These are phyloP conservation scores for Habropoda laboriosa DNA, from an alignment of 1,140 invertebrate genomes.

Conservation along the genomic window DNA sequence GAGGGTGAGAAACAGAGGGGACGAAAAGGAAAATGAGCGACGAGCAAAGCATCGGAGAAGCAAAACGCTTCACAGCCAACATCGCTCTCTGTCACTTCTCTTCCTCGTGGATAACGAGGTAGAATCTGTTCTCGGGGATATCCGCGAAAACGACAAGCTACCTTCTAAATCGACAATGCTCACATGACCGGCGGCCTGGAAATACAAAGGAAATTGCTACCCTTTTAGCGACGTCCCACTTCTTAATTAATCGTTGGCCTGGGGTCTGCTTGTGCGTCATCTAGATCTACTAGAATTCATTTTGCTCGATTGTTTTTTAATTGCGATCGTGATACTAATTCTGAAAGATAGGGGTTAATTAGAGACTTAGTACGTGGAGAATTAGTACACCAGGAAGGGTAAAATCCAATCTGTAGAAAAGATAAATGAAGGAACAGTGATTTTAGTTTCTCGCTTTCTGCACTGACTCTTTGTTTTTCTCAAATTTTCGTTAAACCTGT, in stretches of 20 bases:
- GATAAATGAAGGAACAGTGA: too few relatives aligned
- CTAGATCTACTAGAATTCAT: too few relatives aligned
- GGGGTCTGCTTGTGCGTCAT: neutral
- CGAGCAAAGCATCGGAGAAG: neutral
- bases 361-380: too few relatives aligned
- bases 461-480: too few relatives aligned
- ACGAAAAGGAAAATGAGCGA: conserved; percentile 28
- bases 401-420: too few relatives aligned
- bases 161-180: conserved; percentile 20
- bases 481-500: too few relatives aligned
- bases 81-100: conserved; percentile 38
- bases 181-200: neutral
- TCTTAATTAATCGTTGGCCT: neutral
- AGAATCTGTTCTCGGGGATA: conserved; percentile 10
- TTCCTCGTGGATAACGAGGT: conserved; percentile 21
- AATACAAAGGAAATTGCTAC: neutral
- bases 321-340: too few relatives aligned
- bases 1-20: neutral
- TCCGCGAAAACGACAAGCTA: neutral
- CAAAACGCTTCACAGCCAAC: conserved; percentile 20
- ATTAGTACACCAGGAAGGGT: too few relatives aligned
- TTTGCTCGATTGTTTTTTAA: neutral
- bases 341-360: too few relatives aligned
- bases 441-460: too few relatives aligned
- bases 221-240: neutral